phyloP scores from a whole-genome alignment of 2,888 invertebrate species.

The Pseudolycoriella hygida region DNA sequence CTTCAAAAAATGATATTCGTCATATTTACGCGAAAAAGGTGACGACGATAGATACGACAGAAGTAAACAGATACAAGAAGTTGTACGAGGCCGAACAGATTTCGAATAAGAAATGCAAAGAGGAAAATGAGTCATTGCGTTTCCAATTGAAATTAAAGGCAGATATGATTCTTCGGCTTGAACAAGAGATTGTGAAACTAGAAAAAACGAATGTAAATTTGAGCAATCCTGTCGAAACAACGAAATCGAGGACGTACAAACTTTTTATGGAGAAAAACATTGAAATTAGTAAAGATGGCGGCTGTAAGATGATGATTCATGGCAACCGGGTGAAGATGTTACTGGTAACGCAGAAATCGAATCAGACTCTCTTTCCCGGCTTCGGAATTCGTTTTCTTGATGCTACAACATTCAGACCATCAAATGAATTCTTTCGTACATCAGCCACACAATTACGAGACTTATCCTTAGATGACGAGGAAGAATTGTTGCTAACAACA shows the following conservation, averaged over 20 bases:
- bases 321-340: conserved; percentile 44
- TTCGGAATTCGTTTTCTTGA: conserved; percentile 65
- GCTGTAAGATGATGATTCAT: conserved; percentile 64
- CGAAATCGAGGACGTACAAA: conserved; percentile 16
- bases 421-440: conserved; percentile 45
- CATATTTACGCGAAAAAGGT: conserved; percentile 62
- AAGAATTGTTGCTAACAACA: conserved; percentile 55
- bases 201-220: conserved; percentile 7
- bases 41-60: conserved; percentile 59
- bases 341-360: conserved; percentile 55
- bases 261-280: conserved; percentile 42
- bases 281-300: conserved; percentile 47
- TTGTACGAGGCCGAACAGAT: conserved; percentile 34
- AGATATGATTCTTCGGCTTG: neutral
- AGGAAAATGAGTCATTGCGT: conserved; percentile 34
- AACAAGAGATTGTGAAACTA: conserved; percentile 18
- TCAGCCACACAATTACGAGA: conserved; percentile 66
- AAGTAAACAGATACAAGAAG: conserved; percentile 30
- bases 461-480: conserved; percentile 51
- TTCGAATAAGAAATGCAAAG: conserved; percentile 38
- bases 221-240: too few species aligned
- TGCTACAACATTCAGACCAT: conserved; percentile 41
- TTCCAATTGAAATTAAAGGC: conserved; percentile 20
- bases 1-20: conserved; percentile 49
- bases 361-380: conserved; percentile 42